Percentiles rank a stretch among this genome's conserved stretches.
These are phyloP conservation scores for Aplysia californica DNA, from an alignment of 1,140 invertebrate genomes.

Conservation along the genomic window DNA sequence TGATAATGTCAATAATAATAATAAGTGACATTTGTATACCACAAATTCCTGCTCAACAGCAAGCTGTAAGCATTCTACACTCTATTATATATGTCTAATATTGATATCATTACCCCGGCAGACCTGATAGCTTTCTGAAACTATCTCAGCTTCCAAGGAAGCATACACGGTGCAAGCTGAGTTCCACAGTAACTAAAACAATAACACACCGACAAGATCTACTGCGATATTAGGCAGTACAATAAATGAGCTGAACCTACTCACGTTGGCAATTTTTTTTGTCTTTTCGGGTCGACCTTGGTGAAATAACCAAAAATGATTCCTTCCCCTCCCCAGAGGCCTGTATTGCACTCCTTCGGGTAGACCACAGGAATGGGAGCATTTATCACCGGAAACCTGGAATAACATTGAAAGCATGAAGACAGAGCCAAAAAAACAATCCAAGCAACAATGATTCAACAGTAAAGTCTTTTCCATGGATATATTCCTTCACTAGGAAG, in stretches of 20 bases:
- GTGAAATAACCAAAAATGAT: slow-evolving; percentile 89
- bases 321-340: slow-evolving; percentile 97
- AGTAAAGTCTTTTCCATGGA: slow-evolving; percentile 22
- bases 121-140: too few species aligned
- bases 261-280: slow-evolving; percentile 20
- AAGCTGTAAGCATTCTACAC: too few species aligned
- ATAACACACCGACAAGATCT: too few species aligned
- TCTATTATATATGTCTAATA: too few species aligned
- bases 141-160: too few species aligned
- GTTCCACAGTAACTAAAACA: too few species aligned
- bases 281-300: slow-evolving; percentile 25
- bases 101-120: too few species aligned
- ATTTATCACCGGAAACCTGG: slow-evolving; percentile 56
- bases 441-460: neutral
- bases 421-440: slow-evolving; percentile 16
- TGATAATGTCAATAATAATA: too few species aligned
- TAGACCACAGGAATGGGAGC: slow-evolving; percentile 77
- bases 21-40: too few species aligned
- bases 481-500: neutral
- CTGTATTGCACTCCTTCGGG: slow-evolving; percentile 83
- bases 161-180: too few species aligned
- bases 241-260: neutral
- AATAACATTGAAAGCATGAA: slow-evolving; percentile 38
- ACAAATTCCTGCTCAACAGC: too few species aligned
- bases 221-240: too few species aligned